Base-by-base conservation (phyloP, 53 echinoderm and acorn worm species). In the Echinarachnius parma region DNA sequence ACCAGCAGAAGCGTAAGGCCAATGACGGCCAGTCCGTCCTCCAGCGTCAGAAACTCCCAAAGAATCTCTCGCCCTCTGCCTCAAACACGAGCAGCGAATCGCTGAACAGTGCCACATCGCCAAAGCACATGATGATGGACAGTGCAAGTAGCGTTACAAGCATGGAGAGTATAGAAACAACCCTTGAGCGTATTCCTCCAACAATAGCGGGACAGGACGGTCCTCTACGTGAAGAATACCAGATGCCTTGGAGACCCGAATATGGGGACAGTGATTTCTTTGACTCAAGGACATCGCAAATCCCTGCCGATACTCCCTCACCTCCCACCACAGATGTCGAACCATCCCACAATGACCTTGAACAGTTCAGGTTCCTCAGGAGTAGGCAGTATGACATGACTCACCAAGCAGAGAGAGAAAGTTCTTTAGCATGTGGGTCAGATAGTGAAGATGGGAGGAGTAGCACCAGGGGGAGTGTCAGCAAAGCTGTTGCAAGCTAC, bases 1-100 rank as follows among this genome's bases (percentile, higher is more conserved):
- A 71, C 15, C 84, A 87, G 33, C 92, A 92, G 56, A 92, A 92
- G 61, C 74, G 92, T 24, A 92, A 92, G 49, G 87, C 84, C 14
- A 54, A 72, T 20, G 74, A 72, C 45, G 74, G 55, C 25, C 74
- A 72, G 26, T 37, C 55, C 5, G 74, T 37, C 35, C 55, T 72
- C 19, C 74, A 72, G 11, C 74, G 80, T 44, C 83, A 88, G 33
- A 92, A 87, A 33, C 75, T 87, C 22, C 82, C 82, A 36, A 72
- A 72, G 44, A 72, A 72, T 39, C 39, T 56, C 28, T 72, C 74
- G n/a, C 74, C 74, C 0, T 28, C 56, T 57, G 74, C 74, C 39
- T 72, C 74, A 34, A 72, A 56, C 27, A 42, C 56, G 13, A 62
- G 77, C 48, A 48, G 35, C 20, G 48, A 48, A 18, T 48, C 62